A percentile compares a stretch with the other conserved stretches of the same genome.
Evolutionary conservation across 2,113 vertebrate species (phyloP).

Genomic region (Neomonachus schauinslandi): DNA sequence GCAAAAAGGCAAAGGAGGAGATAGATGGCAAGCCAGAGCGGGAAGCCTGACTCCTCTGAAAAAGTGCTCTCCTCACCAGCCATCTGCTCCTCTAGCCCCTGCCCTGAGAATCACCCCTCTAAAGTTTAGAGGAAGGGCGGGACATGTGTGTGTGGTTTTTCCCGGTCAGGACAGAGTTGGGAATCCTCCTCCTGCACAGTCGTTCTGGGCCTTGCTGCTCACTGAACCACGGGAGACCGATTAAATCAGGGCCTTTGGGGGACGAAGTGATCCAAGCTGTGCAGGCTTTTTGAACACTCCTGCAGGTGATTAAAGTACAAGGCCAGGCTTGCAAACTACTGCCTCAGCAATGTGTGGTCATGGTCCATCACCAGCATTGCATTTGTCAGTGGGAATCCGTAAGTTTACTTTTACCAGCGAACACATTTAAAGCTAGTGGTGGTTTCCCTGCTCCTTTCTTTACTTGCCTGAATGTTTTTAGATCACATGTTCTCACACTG

Average conservation of each 20-base stretch:
- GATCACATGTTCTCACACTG: background rate
- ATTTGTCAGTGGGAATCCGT: background rate
- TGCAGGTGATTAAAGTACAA: background rate
- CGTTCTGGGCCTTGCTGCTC: background rate
- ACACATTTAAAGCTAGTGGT: background rate
- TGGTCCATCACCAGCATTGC: background rate
- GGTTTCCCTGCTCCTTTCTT: background rate
- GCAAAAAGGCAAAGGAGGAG: background rate
- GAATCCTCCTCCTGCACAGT: background rate
- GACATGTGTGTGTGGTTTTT: accelerated
- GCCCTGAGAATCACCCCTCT: background rate
- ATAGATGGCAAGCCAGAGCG: background rate
- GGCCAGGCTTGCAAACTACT: no score
- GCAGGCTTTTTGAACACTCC: no score
- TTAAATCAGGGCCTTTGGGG: background rate
- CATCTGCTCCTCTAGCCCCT: background rate
- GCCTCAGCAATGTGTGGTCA: background rate
- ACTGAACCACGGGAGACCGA: background rate
- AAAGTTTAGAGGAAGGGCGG: background rate
- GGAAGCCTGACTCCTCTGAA: no score
- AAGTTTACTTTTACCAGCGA: background rate
- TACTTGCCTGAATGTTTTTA: background rate
- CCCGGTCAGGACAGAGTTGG: background rate
- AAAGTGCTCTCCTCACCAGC: background rate
- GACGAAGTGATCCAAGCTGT: background rate